Percentiles rank a stretch among this genome's conserved stretches.
These are phyloP conservation scores for Drosophila equinoxialis DNA, from an alignment of 1,140 invertebrate genomes.

Conservation along the genomic window DNA sequence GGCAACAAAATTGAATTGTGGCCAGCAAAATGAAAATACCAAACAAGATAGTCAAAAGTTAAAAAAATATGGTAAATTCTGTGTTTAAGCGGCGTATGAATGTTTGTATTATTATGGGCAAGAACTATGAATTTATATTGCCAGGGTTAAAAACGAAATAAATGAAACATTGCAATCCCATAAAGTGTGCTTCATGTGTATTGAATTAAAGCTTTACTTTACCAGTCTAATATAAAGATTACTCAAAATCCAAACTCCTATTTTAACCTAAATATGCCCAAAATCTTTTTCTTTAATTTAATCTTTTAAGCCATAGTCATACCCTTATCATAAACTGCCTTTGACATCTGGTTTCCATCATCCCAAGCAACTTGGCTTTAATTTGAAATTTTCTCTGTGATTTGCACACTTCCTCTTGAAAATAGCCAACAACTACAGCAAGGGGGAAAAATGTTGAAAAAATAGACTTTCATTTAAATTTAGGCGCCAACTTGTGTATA, in stretches of 20 bases:
- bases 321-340: slow-evolving; percentile 7
- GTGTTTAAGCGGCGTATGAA: slow-evolving; percentile 32
- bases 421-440: slow-evolving; percentile 37
- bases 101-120: slow-evolving; percentile 18
- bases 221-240: no score
- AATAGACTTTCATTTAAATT: slow-evolving; percentile 63
- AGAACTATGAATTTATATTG: background rate
- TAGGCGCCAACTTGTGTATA: slow-evolving; percentile 58
- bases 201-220: background rate
- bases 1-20: slow-evolving; percentile 71
- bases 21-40: slow-evolving; percentile 40
- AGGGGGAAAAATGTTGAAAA: slow-evolving; percentile 28
- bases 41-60: slow-evolving; percentile 31
- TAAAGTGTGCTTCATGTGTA: no score
- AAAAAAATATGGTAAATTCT: slow-evolving; percentile 31
- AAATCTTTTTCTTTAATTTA: slow-evolving; percentile 6
- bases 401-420: slow-evolving; percentile 36
- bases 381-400: slow-evolving; percentile 33
- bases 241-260: background rate
- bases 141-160: background rate
- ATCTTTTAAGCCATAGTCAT: background rate
- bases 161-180: no score
- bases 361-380: slow-evolving; percentile 20
- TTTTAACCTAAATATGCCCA: background rate
- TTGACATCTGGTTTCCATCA: slow-evolving; percentile 15